Evolutionary conservation across 2,113 vertebrate genomes (phyloP).

Genomic region (Myodes glareolus): DNA sequence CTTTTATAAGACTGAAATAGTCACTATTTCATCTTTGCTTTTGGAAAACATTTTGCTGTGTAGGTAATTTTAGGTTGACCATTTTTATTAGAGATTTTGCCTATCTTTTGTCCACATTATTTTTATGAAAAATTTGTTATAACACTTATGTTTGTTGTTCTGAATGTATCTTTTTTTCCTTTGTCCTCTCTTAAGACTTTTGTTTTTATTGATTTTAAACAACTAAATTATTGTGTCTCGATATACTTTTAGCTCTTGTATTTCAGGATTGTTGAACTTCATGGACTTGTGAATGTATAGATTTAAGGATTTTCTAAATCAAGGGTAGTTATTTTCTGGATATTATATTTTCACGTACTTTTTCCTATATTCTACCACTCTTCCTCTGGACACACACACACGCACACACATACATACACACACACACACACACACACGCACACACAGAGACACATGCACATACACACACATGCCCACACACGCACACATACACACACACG

Average conservation of each 20-base stretch:
- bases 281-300: neutral
- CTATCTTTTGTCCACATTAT: conserved; percentile 1
- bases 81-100: neutral
- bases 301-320: neutral
- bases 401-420: neutral
- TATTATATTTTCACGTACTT: neutral
- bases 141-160: conserved; percentile 19
- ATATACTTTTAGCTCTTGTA: conserved; percentile 25
- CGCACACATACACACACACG: neutral
- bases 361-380: neutral
- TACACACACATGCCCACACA: too few relatives aligned
- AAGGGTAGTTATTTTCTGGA: conserved; percentile 26
- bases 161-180: conserved; percentile 46
- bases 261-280: conserved; percentile 46
- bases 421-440: neutral
- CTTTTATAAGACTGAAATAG: neutral
- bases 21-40: conserved; percentile 35
- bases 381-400: neutral
- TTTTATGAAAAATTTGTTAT: conserved; percentile 6
- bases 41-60: conserved; percentile 41
- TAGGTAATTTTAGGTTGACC: conserved; percentile 45
- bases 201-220: neutral
- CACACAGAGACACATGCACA: neutral
- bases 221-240: conserved; percentile 10
- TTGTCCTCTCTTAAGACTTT: conserved; percentile 31